phyloP scores from a whole-genome alignment of 2,113 vertebrate genomes.

The Neolamprologus variostigma region DNA sequence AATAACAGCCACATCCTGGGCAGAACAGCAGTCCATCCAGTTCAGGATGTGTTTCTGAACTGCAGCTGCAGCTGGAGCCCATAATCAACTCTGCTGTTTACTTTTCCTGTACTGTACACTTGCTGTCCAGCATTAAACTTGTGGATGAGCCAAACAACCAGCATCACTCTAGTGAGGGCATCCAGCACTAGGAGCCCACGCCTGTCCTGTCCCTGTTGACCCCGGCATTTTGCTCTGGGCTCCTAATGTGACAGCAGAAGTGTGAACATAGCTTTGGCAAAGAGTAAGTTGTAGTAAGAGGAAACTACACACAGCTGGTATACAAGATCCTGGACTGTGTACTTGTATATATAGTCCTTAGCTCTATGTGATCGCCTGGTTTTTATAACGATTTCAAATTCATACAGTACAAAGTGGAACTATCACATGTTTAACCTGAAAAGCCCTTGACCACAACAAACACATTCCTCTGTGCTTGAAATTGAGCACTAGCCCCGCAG shows the following conservation, averaged over 20 bases:
- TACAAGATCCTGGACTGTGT: neutral
- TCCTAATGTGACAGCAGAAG: slow-evolving; percentile 49
- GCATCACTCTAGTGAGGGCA: slow-evolving; percentile 28
- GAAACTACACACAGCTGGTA: slow-evolving; percentile 22
- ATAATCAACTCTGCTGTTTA: slow-evolving; percentile 50
- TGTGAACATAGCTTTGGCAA: slow-evolving; percentile 53
- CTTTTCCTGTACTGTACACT: slow-evolving; percentile 37
- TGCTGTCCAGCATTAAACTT: slow-evolving; percentile 16
- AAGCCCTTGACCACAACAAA: slow-evolving; percentile 57
- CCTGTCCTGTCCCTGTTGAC: slow-evolving; percentile 33
- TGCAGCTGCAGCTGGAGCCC: slow-evolving; percentile 55
- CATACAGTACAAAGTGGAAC: neutral
- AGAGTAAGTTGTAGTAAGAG: neutral
- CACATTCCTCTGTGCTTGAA: slow-evolving; percentile 40
- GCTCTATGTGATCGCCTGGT: neutral
- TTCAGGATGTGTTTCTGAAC: slow-evolving; percentile 50
- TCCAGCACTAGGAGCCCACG: slow-evolving; percentile 25
- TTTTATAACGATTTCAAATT: neutral
- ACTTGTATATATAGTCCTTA: neutral
- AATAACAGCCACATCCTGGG: slow-evolving; percentile 30
- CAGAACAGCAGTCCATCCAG: neutral
- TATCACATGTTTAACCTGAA: slow-evolving; percentile 28
- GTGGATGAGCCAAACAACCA: slow-evolving; percentile 31
- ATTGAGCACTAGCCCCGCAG: slow-evolving; percentile 37
- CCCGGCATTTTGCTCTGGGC: neutral